Evolutionary conservation across 2,797 vertebrate species (phyloP).

Genomic region (Sebastiscus albofasciatus): DNA sequence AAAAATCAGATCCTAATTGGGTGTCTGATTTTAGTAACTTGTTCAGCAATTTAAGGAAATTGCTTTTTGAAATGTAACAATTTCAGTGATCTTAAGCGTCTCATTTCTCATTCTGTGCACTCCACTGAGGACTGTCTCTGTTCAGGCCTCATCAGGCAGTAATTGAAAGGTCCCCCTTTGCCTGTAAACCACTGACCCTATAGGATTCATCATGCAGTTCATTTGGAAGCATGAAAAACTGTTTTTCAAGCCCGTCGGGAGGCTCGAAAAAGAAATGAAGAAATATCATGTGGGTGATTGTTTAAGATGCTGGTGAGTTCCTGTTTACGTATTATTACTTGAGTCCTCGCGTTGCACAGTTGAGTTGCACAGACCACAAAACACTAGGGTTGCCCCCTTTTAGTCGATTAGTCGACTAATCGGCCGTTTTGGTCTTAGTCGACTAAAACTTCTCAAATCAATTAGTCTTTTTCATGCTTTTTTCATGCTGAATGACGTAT

Average conservation of each 20-base stretch:
- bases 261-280: constrained; percentile 1
- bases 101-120: constrained; percentile 70
- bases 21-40: constrained; percentile 80
- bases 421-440: too few species aligned
- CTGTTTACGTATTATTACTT: not conserved
- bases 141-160: constrained; percentile 73
- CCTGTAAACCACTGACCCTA: constrained; percentile 69
- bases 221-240: constrained; percentile 38
- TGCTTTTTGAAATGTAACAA: constrained; percentile 81
- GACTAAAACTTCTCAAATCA: too few species aligned
- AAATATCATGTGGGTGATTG: constrained; percentile 14
- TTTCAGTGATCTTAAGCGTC: constrained; percentile 72
- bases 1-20: constrained; percentile 83
- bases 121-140: constrained; percentile 57
- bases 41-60: constrained; percentile 80
- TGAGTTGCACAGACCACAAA: not conserved
- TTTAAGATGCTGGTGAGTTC: not conserved
- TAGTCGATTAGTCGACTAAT: too few species aligned
- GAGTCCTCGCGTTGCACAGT: not conserved
- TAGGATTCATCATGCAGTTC: constrained; percentile 51
- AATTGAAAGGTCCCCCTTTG: constrained; percentile 66
- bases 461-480: too few species aligned
- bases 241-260: constrained; percentile 26
- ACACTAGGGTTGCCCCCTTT: not conserved
- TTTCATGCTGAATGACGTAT: too few species aligned